Percentiles rank a stretch among this genome's conserved stretches.
Evolutionary conservation across 2,888 invertebrate genomes (phyloP).

Genomic region (Catocala sponsa): DNA sequence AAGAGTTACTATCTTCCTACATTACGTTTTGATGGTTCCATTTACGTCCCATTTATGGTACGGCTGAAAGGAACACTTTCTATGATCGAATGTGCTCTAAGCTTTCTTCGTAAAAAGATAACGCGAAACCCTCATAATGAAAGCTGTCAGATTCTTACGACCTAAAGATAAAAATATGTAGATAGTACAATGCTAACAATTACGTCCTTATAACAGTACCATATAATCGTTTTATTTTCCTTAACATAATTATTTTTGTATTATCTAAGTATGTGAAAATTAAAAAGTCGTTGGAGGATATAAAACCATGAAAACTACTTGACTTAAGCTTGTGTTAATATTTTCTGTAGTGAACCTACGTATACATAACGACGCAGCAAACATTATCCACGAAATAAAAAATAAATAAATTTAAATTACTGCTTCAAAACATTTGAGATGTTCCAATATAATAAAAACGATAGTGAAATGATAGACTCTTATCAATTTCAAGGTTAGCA

Average conservation of each 20-base stretch:
- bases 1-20: slow-evolving; percentile 50
- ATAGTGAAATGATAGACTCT: background rate
- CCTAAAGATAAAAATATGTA: slow-evolving; percentile 14
- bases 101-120: slow-evolving; percentile 21
- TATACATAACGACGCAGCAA: background rate
- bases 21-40: slow-evolving; percentile 53
- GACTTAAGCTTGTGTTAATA: too few relatives aligned
- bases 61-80: slow-evolving; percentile 32
- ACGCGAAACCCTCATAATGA: slow-evolving; percentile 21
- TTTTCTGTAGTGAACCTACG: too few relatives aligned
- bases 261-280: too few relatives aligned
- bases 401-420: slow-evolving; percentile 1
- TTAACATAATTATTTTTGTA: too few relatives aligned
- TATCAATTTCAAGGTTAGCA: slow-evolving; percentile 25
- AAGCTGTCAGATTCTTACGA: slow-evolving; percentile 11
- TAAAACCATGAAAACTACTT: too few relatives aligned
- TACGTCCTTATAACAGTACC: background rate
- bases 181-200: background rate
- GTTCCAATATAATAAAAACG: background rate
- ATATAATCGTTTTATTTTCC: too few relatives aligned
- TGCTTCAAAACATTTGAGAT: background rate
- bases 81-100: slow-evolving; percentile 30
- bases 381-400: too few relatives aligned
- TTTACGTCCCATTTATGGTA: slow-evolving; percentile 51
- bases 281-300: too few relatives aligned